Evolutionary conservation across 2,888 invertebrate species (phyloP), one percentile per base, ranked within the genome.

Genomic region (Biston betularia): DNA sequence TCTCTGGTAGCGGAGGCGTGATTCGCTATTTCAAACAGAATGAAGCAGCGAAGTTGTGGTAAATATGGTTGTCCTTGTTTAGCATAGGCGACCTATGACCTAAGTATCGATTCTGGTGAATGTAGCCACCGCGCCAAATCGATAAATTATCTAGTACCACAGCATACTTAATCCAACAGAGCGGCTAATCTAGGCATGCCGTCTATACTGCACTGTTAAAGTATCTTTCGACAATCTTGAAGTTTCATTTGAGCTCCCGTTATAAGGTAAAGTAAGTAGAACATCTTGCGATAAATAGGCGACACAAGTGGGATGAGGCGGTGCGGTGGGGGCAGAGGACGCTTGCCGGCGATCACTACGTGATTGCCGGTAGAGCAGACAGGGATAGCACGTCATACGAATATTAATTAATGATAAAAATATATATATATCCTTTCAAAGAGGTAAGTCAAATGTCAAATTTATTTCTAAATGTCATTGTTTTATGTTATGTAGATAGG

Each of bases 41-140:
- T 87, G 82, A 81, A 81, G 63, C 77, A 81, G 87, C 85, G 87
- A 78, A 85, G 83, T 86, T 75, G 82, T 78, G 85, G 77, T 79
- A 87, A 84, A 74, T 86, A 89, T 88, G 83, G 78, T 87, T 81
- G 88, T 92, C 92, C 87, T 84, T 83, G 86, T 92, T 87, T 84
- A 81, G 80, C 92, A 79, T 79, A 80, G 78, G 75, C 88, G 91
- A 92, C 92, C 91, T 90, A 88, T 92, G 92, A 92, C 92, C 92
- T 89, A 89, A 85, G 87, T 86, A 89, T 89, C 89, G 89, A 87
- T 89, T 86, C 83, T 85, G 84, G 89, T 88, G 89, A 92, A 90
- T 89, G 90, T 89, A 86, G 85, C 82, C 84, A 82, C 82, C 81
- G 82, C 79, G 80, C 84, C 82, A 85, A 87, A 86, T 87, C 86